These are phyloP conservation scores for Sclerurus mexicanus DNA, from an alignment of 2,113 vertebrate genomes.

Conservation along the genomic window DNA sequence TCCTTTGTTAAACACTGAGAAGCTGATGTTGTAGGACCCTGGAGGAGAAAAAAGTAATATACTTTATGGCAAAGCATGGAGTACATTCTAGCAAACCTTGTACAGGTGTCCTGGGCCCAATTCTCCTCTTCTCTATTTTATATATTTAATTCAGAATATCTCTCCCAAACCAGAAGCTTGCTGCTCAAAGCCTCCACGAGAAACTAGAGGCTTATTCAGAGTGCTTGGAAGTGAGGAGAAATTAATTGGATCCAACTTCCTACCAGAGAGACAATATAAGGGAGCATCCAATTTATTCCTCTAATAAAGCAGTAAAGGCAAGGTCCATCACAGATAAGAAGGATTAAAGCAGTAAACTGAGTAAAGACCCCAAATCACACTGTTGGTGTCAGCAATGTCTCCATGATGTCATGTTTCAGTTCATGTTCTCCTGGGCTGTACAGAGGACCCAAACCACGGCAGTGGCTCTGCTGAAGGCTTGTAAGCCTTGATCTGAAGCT, in stretches of 20 bases:
- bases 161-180: background rate
- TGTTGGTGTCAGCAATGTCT: background rate
- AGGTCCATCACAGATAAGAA: background rate
- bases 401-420: background rate
- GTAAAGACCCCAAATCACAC: background rate
- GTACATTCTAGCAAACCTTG: background rate
- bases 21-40: constrained; percentile 79
- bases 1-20: constrained; percentile 77
- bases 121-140: background rate
- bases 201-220: background rate
- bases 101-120: background rate
- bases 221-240: background rate
- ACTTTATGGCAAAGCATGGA: background rate
- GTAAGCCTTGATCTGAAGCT: background rate
- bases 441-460: rapidly evolving
- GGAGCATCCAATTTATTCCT: background rate
- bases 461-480: background rate
- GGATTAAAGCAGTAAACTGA: background rate
- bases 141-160: background rate
- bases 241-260: background rate
- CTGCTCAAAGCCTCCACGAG: background rate
- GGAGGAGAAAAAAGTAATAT: background rate
- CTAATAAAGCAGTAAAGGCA: background rate
- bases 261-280: background rate
- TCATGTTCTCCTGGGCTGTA: background rate